Conservation (phyloP, 2,888 invertebrate species). For the Tenthredo distinguenda region DNA sequence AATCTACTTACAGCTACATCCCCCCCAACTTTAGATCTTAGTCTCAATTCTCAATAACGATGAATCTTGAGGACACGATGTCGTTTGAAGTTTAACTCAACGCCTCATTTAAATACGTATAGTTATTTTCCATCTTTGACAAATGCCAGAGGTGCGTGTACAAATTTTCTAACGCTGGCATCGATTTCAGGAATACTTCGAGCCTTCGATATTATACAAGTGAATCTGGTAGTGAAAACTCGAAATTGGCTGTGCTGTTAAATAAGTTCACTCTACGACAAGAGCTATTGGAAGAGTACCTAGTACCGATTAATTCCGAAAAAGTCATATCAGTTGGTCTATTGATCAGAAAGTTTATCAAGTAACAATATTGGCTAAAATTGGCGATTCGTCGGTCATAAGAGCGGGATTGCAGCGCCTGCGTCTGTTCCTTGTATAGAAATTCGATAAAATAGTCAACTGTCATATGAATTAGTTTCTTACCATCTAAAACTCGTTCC, state of each 20-base stretch:
- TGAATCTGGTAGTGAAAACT: not conserved
- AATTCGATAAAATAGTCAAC: not conserved
- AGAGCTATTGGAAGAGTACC: not conserved
- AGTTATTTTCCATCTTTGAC: not conserved
- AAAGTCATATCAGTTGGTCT: not conserved
- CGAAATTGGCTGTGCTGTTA: not conserved
- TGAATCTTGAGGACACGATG: not conserved
- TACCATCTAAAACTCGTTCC: not conserved
- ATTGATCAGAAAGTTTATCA: not conserved
- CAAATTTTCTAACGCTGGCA: not conserved
- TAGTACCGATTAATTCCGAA: not conserved
- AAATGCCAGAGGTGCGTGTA: not conserved
- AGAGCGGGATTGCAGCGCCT: not conserved
- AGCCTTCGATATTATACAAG: not conserved
- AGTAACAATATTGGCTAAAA: not conserved
- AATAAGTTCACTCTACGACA: not conserved
- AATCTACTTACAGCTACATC: constrained; percentile 65
- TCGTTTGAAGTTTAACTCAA: not conserved
- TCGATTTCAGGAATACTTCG: not conserved
- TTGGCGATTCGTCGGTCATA: not conserved
- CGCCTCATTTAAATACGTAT: not conserved
- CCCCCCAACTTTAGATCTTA: constrained; percentile 64
- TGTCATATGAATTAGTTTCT: not conserved
- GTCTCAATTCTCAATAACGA: constrained; percentile 63
- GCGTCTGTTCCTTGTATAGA: not conserved